These are phyloP conservation scores for Enteromius radiatus DNA, from an alignment of 2,797 vertebrate species.

Conservation along the genomic window DNA sequence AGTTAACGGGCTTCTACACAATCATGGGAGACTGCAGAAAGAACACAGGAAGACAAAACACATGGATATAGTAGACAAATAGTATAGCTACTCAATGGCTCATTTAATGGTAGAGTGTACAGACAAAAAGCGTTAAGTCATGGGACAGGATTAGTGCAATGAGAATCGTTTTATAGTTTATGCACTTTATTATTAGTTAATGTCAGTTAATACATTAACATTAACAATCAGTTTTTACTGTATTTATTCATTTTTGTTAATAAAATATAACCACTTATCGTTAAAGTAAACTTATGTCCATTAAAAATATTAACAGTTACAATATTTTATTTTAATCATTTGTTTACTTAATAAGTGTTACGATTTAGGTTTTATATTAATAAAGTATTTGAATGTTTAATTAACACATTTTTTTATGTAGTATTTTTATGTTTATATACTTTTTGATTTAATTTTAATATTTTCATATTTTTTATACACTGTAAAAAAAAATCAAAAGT, in stretches of 20 bases:
- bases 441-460: too few species aligned
- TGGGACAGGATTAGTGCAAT: neutral
- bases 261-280: neutral
- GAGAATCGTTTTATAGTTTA: neutral
- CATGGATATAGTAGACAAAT: neutral
- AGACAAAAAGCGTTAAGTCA: neutral
- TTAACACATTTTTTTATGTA: neutral
- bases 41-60: slow-evolving; percentile 2
- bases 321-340: neutral
- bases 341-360: neutral
- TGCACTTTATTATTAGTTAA: neutral
- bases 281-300: neutral
- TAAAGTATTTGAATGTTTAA: neutral
- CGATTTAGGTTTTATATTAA: neutral
- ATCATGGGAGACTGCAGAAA: slow-evolving; percentile 21
- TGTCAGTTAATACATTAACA: neutral
- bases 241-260: neutral
- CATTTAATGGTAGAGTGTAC: neutral
- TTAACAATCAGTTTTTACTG: neutral
- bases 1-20: slow-evolving; percentile 54
- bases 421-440: too few species aligned
- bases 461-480: too few species aligned
- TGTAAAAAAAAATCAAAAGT: too few species aligned
- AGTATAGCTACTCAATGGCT: neutral
- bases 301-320: neutral